Evolutionary conservation across 2,888 invertebrate genomes (phyloP).

Genomic region (Athalia rosae): DNA sequence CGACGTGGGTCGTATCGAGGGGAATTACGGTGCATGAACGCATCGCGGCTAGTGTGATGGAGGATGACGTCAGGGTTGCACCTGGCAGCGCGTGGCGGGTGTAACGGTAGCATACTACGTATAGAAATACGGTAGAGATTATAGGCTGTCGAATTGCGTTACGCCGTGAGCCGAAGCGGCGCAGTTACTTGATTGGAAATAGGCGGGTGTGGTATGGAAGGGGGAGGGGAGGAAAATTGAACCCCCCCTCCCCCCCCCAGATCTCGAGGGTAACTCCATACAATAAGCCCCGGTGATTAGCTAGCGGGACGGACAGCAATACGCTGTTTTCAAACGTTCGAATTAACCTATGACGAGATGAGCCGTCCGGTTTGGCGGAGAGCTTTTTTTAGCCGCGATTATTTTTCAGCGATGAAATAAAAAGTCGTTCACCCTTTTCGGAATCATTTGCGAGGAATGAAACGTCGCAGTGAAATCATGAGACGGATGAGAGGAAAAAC

Average conservation of each 20-base stretch:
- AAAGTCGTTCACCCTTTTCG: too few relatives aligned
- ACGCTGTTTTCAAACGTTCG: conserved; percentile 8
- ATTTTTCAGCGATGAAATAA: too few relatives aligned
- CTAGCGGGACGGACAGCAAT: too few relatives aligned
- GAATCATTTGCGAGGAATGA: too few relatives aligned
- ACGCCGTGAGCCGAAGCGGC: not conserved
- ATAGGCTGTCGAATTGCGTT: conserved; percentile 42
- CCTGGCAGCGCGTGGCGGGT: conserved; percentile 42
- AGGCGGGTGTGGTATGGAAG: conserved; percentile 51
- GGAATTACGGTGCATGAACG: not conserved
- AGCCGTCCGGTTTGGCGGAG: not conserved
- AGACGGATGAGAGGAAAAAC: not conserved
- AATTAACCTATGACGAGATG: not conserved
- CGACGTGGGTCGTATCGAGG: not conserved
- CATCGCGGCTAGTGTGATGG: conserved; percentile 3
- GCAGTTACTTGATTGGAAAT: conserved; percentile 59
- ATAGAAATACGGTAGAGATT: conserved; percentile 31
- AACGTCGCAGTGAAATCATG: not conserved
- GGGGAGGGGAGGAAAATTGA: conserved; percentile 45
- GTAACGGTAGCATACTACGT: too few relatives aligned
- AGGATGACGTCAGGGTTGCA: conserved; percentile 41
- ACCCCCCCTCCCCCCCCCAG: too few relatives aligned
- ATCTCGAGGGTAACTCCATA: conserved; percentile 40
- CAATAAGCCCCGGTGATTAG: conserved; percentile 11
- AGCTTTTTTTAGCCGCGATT: not conserved